Evolutionary conservation across 30 jellyfish, hydroid and myxozoan species (phyloP).

Genomic region (Aurelia sp.): DNA sequence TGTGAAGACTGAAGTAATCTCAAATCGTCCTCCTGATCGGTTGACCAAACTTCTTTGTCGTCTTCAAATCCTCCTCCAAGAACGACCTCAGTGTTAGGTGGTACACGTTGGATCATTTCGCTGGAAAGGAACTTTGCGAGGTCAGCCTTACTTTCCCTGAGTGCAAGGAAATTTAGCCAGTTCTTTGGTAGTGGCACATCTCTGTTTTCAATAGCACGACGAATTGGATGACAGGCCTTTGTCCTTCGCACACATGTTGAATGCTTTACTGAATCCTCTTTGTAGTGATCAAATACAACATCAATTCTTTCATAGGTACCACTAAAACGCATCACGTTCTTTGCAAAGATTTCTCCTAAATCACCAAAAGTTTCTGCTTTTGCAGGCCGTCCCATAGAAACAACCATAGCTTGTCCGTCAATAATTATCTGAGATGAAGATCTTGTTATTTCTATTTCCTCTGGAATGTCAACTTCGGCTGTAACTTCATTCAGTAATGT

Average conservation of each 20-base stretch:
- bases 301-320: no score
- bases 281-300: no score
- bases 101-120: background rate
- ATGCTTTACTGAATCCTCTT: constrained; percentile 2
- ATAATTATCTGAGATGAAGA: no score
- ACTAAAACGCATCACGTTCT: no score
- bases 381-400: no score
- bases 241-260: constrained; percentile 21
- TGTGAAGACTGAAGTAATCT: background rate
- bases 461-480: no score
- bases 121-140: no score
- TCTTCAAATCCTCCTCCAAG: constrained; percentile 19
- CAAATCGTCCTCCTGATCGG: constrained; percentile 19
- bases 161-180: background rate
- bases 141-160: background rate
- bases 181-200: constrained; percentile 23
- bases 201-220: constrained; percentile 13
- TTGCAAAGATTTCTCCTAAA: no score
- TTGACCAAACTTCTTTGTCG: constrained; percentile 7
- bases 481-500: no score
- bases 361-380: no score
- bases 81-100: background rate
- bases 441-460: no score
- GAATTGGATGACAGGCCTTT: constrained; percentile 8
- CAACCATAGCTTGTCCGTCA: no score